These are phyloP conservation scores for Podargus strigoides DNA, from an alignment of 2,797 vertebrate species.

Conservation along the genomic window DNA sequence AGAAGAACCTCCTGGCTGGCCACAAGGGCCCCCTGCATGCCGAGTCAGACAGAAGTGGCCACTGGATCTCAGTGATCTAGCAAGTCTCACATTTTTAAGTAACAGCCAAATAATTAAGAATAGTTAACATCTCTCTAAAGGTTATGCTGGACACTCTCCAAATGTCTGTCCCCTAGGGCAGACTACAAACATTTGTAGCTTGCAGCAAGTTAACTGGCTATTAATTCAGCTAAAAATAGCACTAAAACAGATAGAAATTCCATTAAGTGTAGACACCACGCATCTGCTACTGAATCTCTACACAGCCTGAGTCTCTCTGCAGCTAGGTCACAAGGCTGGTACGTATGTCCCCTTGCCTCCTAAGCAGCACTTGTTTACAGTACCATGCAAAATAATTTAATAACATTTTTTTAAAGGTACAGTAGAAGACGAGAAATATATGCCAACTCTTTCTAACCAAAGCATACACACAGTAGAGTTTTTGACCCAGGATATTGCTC, in stretches of 20 bases:
- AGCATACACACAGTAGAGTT: background rate
- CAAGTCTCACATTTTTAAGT: fast-evolving
- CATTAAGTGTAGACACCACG: background rate
- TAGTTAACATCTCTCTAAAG: background rate
- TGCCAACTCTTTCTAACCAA: background rate
- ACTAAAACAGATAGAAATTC: background rate
- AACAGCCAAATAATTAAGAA: background rate
- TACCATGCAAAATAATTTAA: background rate
- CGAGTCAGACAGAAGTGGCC: background rate
- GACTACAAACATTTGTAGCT: background rate
- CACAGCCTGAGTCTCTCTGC: background rate
- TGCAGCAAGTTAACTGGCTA: background rate
- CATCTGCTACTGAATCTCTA: background rate
- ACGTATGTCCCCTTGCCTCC: background rate
- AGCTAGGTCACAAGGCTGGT: background rate
- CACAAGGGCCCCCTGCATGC: fast-evolving
- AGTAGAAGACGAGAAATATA: background rate
- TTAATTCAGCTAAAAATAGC: background rate
- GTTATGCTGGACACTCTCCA: background rate
- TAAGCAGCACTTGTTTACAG: background rate
- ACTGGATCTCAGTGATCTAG: background rate
- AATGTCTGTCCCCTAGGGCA: background rate
- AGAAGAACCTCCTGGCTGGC: background rate
- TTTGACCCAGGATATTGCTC: background rate
- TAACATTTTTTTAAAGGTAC: background rate